Percentiles rank a stretch among this genome's conserved stretches.
Evolutionary conservation across 2,113 vertebrate genomes (phyloP).

Genomic region (Galeopterus variegatus): DNA sequence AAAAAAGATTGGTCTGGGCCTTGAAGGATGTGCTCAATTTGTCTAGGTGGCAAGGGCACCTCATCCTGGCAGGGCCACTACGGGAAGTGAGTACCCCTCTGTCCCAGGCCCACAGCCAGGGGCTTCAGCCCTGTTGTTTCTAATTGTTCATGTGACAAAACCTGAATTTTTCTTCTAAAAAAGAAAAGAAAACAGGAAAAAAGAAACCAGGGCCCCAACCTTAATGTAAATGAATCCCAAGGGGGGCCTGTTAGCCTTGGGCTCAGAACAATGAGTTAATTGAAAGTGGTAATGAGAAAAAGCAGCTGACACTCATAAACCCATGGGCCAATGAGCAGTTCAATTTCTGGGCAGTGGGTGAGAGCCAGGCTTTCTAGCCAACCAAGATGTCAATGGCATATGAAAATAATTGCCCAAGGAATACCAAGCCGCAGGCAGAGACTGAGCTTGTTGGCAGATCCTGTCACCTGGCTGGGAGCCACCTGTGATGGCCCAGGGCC

Average conservation of each 20-base stretch:
- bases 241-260: background rate
- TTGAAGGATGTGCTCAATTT: background rate
- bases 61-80: background rate
- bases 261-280: constrained; percentile 61
- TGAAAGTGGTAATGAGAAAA: constrained; percentile 64
- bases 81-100: background rate
- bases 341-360: constrained; percentile 5
- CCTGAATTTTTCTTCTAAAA: constrained; percentile 14
- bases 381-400: background rate
- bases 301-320: constrained; percentile 11
- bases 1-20: background rate
- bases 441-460: background rate
- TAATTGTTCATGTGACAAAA: constrained; percentile 41
- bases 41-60: background rate
- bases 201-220: constrained; percentile 27
- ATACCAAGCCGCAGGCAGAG: background rate
- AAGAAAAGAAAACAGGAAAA: background rate
- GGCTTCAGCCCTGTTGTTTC: background rate
- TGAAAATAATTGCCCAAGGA: constrained; percentile 45
- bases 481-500: background rate
- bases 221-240: constrained; percentile 50
- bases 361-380: constrained; percentile 28
- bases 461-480: background rate
- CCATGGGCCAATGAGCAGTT: constrained; percentile 16
- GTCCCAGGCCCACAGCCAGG: background rate